Evolutionary conservation across 2,888 invertebrate species (phyloP).

Genomic region (Lepeophtheirus nordmannii): DNA sequence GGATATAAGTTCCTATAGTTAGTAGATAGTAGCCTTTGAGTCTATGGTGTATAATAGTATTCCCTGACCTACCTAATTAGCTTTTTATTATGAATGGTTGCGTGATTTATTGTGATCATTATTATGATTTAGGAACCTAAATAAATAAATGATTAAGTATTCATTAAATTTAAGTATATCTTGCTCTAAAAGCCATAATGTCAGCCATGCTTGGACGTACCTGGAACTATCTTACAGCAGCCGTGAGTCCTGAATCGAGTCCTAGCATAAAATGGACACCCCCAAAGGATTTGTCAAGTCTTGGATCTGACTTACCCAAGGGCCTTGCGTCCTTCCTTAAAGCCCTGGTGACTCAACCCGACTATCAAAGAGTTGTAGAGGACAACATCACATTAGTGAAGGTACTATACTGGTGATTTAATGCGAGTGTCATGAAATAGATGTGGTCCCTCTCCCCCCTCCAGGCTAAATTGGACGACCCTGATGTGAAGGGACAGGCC

Average conservation of each 20-base stretch:
- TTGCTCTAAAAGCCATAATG: neutral
- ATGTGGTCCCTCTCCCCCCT: neutral
- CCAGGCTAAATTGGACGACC: constrained; percentile 15
- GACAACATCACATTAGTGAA: neutral
- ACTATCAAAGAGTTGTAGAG: neutral
- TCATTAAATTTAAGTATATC: too few relatives aligned
- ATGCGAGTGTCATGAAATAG: too few relatives aligned
- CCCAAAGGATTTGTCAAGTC: neutral
- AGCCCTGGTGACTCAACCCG: neutral
- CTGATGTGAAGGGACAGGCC: neutral
- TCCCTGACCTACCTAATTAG: too few relatives aligned
- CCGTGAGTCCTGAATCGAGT: neutral
- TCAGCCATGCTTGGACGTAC: constrained; percentile 8
- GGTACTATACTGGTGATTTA: neutral
- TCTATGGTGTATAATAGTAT: too few relatives aligned
- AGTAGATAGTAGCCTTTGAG: too few relatives aligned
- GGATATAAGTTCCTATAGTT: too few relatives aligned
- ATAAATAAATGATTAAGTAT: too few relatives aligned
- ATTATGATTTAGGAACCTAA: too few relatives aligned
- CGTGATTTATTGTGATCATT: too few relatives aligned
- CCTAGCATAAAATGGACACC: constrained; percentile 9
- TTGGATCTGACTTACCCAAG: neutral
- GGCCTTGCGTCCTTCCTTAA: constrained; percentile 12
- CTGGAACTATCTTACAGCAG: constrained; percentile 7
- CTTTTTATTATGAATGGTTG: too few relatives aligned